Evolutionary conservation across 2,113 vertebrate genomes (phyloP).

Genomic region (Carollia perspicillata): DNA sequence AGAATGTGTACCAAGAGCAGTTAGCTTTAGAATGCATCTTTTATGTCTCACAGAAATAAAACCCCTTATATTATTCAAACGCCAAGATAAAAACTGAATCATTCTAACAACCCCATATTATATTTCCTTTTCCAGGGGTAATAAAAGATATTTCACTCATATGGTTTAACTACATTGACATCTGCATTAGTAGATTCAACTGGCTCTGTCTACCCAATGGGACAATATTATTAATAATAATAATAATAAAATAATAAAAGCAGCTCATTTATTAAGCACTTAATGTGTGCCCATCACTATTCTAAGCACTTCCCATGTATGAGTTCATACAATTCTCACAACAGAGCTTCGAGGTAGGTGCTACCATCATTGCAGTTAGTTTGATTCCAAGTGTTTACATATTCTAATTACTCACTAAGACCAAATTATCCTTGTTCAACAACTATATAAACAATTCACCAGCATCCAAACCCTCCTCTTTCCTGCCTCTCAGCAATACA

Average conservation of each 20-base stretch:
- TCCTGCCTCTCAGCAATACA: constrained; percentile 59
- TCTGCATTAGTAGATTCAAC: constrained; percentile 46
- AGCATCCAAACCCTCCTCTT: constrained; percentile 66
- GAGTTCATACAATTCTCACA: constrained; percentile 39
- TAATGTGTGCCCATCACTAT: constrained; percentile 34
- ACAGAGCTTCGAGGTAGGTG: neutral
- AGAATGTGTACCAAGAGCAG: constrained; percentile 36
- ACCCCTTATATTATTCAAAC: constrained; percentile 65
- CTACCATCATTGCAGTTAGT: constrained; percentile 8
- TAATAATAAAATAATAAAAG: constrained; percentile 33
- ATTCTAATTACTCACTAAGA: constrained; percentile 60
- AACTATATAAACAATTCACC: constrained; percentile 73
- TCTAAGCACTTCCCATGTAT: constrained; percentile 1
- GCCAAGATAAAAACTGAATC: constrained; percentile 47
- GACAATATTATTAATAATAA: constrained; percentile 57
- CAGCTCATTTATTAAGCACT: constrained; percentile 58
- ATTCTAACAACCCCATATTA: constrained; percentile 46
- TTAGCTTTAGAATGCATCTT: constrained; percentile 66
- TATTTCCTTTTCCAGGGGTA: constrained; percentile 38
- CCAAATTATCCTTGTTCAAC: constrained; percentile 63
- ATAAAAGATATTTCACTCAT: constrained; percentile 52
- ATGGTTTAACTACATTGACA: constrained; percentile 51
- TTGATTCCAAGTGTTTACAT: constrained; percentile 38
- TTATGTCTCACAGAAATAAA: constrained; percentile 68
- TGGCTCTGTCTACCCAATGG: constrained; percentile 43